Conservation (phyloP, 2,797 vertebrate genomes). For the Vultur gryphus region DNA sequence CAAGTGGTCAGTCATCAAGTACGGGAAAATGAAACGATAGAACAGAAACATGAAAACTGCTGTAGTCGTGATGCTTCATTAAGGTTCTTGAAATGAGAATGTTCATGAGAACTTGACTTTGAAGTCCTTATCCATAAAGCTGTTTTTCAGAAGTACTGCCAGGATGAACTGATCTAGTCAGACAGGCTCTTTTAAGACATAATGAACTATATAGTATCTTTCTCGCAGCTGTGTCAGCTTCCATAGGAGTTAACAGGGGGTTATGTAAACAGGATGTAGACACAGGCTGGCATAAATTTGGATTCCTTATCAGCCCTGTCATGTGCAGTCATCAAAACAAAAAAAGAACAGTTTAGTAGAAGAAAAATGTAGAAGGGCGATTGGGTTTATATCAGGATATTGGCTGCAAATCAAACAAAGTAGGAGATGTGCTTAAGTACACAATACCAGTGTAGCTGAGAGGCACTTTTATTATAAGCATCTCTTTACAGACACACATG, state of each 20-base stretch:
- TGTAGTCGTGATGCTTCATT: background rate
- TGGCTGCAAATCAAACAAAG: conserved; percentile 22
- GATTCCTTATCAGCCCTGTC: conserved; percentile 9
- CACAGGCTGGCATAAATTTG: background rate
- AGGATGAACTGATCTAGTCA: background rate
- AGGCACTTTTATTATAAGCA: background rate
- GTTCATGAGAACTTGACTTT: background rate
- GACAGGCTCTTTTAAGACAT: background rate
- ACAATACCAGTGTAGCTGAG: background rate
- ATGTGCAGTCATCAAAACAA: conserved; percentile 22
- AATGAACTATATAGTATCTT: background rate
- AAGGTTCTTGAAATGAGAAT: background rate
- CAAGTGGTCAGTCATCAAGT: background rate
- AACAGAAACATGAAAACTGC: background rate
- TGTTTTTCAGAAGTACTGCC: background rate
- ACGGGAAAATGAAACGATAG: background rate
- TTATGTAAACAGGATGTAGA: background rate
- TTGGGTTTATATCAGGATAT: background rate
- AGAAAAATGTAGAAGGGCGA: background rate
- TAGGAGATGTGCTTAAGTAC: background rate
- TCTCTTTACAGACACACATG: background rate
- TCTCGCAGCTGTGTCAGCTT: conserved; percentile 8
- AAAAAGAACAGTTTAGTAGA: background rate
- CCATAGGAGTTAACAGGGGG: background rate
- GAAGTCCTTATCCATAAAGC: background rate